These are phyloP conservation scores for Phaenicophaeus curvirostris DNA, from an alignment of 2,797 vertebrate genomes.

Conservation along the genomic window DNA sequence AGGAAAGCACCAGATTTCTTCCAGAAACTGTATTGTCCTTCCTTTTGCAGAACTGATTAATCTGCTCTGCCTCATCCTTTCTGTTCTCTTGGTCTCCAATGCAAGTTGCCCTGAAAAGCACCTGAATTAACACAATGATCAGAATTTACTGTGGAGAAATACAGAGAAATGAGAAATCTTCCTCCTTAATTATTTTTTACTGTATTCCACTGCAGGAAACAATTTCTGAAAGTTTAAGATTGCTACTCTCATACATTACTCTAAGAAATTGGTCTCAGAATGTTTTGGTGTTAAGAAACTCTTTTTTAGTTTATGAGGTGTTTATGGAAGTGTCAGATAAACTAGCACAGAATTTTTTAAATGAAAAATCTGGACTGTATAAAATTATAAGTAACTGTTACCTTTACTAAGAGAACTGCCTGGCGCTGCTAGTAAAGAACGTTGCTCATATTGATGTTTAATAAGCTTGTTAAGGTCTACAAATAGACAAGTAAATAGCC, in stretches of 20 bases:
- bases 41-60: neutral
- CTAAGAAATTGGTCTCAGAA: neutral
- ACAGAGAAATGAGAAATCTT: neutral
- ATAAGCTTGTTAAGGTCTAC: neutral
- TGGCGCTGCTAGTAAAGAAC: neutral
- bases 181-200: neutral
- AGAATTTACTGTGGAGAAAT: neutral
- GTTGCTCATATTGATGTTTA: neutral
- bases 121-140: neutral
- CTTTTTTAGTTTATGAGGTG: neutral
- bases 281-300: neutral
- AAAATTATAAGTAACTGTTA: neutral
- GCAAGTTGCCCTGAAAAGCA: neutral
- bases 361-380: neutral
- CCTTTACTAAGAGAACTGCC: neutral
- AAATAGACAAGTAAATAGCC: neutral
- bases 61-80: neutral
- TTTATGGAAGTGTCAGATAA: neutral
- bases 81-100: neutral
- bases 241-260: neutral
- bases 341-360: neutral
- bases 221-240: neutral
- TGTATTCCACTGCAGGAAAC: neutral
- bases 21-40: fast-evolving
- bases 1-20: neutral